Conservation (phyloP, 1,140 invertebrate genomes). For the Drosophila nigromelanica region DNA sequence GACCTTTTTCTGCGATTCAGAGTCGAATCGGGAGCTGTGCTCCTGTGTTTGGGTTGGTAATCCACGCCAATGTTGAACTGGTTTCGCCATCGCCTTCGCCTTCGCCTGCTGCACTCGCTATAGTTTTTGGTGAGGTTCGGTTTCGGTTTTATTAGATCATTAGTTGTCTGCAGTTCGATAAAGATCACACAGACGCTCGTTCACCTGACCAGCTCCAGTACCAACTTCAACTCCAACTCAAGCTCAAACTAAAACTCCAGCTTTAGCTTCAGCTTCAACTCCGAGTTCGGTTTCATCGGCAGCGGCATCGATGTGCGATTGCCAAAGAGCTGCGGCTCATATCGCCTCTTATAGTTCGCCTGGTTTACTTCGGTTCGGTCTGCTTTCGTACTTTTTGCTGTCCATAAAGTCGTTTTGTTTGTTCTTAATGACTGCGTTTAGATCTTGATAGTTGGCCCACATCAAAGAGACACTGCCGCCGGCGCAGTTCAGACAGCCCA, state of each 20-base stretch:
- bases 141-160: conserved; percentile 83
- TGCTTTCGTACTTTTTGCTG: conserved; percentile 71
- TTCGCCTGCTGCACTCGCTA: conserved; percentile 30
- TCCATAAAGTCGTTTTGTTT: conserved; percentile 83
- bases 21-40: conserved; percentile 55
- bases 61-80: conserved; percentile 58
- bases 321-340: conserved; percentile 52
- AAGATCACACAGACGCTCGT: conserved; percentile 72
- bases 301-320: conserved; percentile 52
- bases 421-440: conserved; percentile 83
- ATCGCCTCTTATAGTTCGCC: conserved; percentile 20
- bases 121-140: conserved; percentile 59
- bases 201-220: conserved; percentile 35
- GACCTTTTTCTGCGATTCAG: conserved; percentile 31
- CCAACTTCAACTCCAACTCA: conserved; percentile 24
- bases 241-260: neutral
- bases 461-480: conserved; percentile 75
- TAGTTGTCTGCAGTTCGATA: conserved; percentile 82
- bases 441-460: conserved; percentile 79
- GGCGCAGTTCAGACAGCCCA: conserved; percentile 49
- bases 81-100: conserved; percentile 29
- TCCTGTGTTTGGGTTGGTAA: conserved; percentile 53
- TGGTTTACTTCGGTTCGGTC: conserved; percentile 28
- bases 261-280: conserved; percentile 1
- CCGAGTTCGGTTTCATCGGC: conserved; percentile 30